Base-by-base conservation (phyloP, 2,797 vertebrate genomes). In the Catamblyrhynchus diadema region DNA sequence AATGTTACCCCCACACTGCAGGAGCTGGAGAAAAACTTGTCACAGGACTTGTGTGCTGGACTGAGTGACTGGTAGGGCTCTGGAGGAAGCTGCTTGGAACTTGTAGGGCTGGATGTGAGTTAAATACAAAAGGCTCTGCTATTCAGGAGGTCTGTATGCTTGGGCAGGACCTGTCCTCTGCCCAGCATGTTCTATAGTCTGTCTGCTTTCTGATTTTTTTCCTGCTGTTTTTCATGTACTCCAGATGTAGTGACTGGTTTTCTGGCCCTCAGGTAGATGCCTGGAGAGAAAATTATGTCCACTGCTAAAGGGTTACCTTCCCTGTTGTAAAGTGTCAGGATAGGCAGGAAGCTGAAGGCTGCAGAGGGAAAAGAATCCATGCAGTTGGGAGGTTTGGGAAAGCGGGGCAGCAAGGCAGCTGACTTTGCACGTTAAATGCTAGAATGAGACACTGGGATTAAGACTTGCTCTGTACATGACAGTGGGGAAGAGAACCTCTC, bases 391-490 rank as follows among this genome's bases (percentile, higher is more conserved):
- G 48, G 10, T 54, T 67, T 65, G 64, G 14, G 45, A 80, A 66
- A 77, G 35, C 60, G 30, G 57, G 41, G 45, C 32, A 64, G 23
- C 33, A 28, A 59, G 32, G n/a, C 20, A 59, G 45, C 30, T 42
- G 39, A 61, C 14, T 48, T 69, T 65, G 33, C 18, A 20, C 0
- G 0, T 86, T 53, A 44, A 53, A 25, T 57, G 8, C 61, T 65
- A 24, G 47, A 64, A 8, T 47, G 54, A 28, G 33, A 39, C 0
- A 1, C 35, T 24, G 39, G 30, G 15, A 27, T 62, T 73, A 57
- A 66, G 50, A 44, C 7, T 64, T 0, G 0, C 16, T 77, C 8
- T 78, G 0, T 47, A 19, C 0, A 0, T 44, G 44, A 12, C 15
- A 13, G 24, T 14, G 41, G 32, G 33, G 50, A 44, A 27, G 23